A percentile compares a stretch with the other conserved stretches of the same genome.
Conservation (phyloP, 2,113 vertebrate genomes). For the Callopanchax toddi region DNA sequence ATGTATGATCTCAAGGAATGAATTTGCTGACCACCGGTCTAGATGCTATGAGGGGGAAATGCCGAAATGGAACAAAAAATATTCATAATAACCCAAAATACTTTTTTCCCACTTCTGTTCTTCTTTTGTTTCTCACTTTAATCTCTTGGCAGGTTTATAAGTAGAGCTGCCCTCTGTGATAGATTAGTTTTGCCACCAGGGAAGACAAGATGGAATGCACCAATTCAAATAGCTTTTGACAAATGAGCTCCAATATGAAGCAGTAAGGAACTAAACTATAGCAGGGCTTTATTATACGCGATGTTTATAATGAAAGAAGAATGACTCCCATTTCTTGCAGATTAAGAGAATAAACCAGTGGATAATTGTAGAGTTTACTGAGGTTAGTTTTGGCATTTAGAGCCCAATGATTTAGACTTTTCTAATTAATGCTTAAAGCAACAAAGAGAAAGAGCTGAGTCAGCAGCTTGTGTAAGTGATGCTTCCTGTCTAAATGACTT, state of each 20-base stretch:
- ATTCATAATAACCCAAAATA: no score
- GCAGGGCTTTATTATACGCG: constrained; percentile 48
- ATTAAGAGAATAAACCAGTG: constrained; percentile 16
- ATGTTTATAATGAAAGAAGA: constrained; percentile 59
- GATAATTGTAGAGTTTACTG: constrained; percentile 28
- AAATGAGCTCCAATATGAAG: constrained; percentile 53
- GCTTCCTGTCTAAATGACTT: constrained; percentile 17
- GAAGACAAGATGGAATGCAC: constrained; percentile 60
- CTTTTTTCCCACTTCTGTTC: background rate
- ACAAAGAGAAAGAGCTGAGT: constrained; percentile 8
- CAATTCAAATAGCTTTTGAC: constrained; percentile 63
- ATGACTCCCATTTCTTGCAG: constrained; percentile 3
- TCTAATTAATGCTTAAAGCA: constrained; percentile 31
- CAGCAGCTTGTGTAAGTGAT: constrained; percentile 7
- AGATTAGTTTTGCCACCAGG: constrained; percentile 49
- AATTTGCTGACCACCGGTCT: no score
- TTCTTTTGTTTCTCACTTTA: constrained; percentile 29
- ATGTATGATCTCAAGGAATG: no score
- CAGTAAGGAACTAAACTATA: constrained; percentile 34
- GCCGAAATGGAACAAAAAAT: no score
- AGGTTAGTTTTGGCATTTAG: background rate
- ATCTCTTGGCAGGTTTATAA: constrained; percentile 16
- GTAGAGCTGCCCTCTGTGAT: constrained; percentile 29
- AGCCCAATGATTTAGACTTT: constrained; percentile 8
- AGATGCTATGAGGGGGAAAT: no score